Percentiles rank a stretch among this genome's conserved stretches.
These are phyloP conservation scores for Seira sanloemensis DNA, from an alignment of 2,888 invertebrate species.

Conservation along the genomic window DNA sequence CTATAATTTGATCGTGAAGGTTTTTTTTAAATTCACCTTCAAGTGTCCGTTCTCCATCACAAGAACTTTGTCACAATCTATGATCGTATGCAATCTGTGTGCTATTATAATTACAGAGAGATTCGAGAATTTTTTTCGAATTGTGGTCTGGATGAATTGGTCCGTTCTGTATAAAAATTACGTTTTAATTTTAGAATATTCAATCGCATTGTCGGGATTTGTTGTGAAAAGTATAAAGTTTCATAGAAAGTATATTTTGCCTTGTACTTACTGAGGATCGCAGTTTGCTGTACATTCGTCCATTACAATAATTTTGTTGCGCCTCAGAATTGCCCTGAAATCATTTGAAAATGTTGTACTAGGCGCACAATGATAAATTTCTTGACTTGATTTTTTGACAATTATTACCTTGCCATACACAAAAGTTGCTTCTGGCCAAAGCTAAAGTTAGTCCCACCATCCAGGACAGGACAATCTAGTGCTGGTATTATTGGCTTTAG, in stretches of 20 bases:
- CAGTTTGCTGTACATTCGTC: slow-evolving; percentile 96
- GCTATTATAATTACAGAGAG: slow-evolving; percentile 94
- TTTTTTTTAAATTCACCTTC: slow-evolving; percentile 74
- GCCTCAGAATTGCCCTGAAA: slow-evolving; percentile 84
- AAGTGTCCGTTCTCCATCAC: slow-evolving; percentile 90
- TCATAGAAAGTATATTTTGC: not conserved
- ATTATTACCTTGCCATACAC: slow-evolving; percentile 30
- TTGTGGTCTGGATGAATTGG: slow-evolving; percentile 88
- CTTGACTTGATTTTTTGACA: not conserved
- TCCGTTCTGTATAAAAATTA: slow-evolving; percentile 88
- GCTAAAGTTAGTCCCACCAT: slow-evolving; percentile 68
- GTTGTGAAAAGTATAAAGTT: too few relatives aligned
- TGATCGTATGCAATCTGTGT: slow-evolving; percentile 92
- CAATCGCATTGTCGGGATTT: too few relatives aligned
- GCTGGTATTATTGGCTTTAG: slow-evolving; percentile 58
- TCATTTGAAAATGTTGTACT: slow-evolving; percentile 81
- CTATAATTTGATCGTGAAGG: slow-evolving; percentile 4
- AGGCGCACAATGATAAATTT: slow-evolving; percentile 77
- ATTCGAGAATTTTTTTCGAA: slow-evolving; percentile 84
- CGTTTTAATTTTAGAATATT: too few relatives aligned
- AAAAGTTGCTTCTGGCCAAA: slow-evolving; percentile 69
- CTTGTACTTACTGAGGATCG: slow-evolving; percentile 86
- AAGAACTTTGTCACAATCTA: slow-evolving; percentile 91
- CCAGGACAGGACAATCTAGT: slow-evolving; percentile 62
- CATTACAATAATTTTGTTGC: slow-evolving; percentile 89